phyloP scores from a whole-genome alignment of 2,888 invertebrate species.

The Leuctra nigra region DNA sequence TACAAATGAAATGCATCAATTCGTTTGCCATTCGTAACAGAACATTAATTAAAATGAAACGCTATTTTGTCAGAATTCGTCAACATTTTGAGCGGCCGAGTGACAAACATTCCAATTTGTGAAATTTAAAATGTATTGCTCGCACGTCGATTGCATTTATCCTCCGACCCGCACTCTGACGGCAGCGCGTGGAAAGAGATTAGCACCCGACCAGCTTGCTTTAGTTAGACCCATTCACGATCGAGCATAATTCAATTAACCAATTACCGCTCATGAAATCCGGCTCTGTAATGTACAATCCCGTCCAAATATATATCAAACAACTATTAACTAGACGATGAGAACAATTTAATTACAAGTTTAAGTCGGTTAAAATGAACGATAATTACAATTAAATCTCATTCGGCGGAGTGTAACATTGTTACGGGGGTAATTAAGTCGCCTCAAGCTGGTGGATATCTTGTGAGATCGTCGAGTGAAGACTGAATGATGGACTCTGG shows the following conservation, averaged over 20 bases:
- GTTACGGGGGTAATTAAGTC: too few species aligned
- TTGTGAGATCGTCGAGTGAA: too few species aligned
- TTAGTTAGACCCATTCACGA: too few species aligned
- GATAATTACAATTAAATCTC: constrained; percentile 8
- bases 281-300: constrained; percentile 18
- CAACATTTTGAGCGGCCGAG: background rate
- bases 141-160: constrained; percentile 1
- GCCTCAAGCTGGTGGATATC: too few species aligned
- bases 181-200: too few species aligned
- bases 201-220: too few species aligned
- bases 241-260: constrained; percentile 17
- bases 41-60: constrained; percentile 4
- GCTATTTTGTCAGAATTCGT: background rate
- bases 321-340: constrained; percentile 9
- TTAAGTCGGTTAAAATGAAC: constrained; percentile 10
- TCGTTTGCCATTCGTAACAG: background rate
- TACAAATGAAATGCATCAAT: constrained; percentile 1
- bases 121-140: constrained; percentile 12
- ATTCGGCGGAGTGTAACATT: too few species aligned
- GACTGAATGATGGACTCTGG: too few species aligned
- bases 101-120: constrained; percentile 5
- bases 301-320: constrained; percentile 13
- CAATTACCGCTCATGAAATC: constrained; percentile 18
- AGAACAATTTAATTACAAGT: constrained; percentile 8
- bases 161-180: too few species aligned